These are phyloP conservation scores for Eurypyga helias DNA, from an alignment of 2,113 vertebrate species.

Conservation along the genomic window DNA sequence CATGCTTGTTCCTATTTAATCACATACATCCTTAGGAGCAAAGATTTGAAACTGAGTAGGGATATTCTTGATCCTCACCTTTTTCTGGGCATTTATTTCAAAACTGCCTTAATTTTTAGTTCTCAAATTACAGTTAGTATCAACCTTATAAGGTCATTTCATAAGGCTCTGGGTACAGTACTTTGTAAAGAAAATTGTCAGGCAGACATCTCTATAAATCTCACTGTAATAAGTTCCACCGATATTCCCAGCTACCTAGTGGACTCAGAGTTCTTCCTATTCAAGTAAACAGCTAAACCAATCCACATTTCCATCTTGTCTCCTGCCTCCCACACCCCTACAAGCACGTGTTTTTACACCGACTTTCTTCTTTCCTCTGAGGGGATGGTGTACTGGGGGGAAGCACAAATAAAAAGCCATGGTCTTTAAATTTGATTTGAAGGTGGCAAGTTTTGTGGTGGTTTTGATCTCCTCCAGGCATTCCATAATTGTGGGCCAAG, in stretches of 20 bases:
- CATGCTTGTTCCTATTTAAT: not conserved
- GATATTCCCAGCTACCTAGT: not conserved
- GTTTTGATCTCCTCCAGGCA: constrained; percentile 70
- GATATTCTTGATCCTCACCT: not conserved
- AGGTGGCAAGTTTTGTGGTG: constrained; percentile 66
- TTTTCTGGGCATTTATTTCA: not conserved
- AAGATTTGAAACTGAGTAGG: not conserved
- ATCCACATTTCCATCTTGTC: not conserved
- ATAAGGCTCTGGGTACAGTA: not conserved
- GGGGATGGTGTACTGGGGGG: constrained; percentile 19
- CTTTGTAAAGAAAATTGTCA: not conserved
- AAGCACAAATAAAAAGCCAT: constrained; percentile 60
- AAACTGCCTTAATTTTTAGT: not conserved
- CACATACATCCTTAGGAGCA: not conserved
- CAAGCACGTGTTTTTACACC: constrained; percentile 6
- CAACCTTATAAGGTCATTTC: not conserved
- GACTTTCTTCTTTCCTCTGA: constrained; percentile 60
- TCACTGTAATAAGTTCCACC: not conserved
- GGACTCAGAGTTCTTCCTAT: not conserved
- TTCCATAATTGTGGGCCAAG: constrained; percentile 73
- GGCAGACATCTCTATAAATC: not conserved
- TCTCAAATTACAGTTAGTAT: not conserved
- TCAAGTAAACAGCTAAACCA: not conserved
- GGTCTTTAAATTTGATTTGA: constrained; percentile 70
- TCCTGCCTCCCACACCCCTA: constrained; percentile 53